Conservation (phyloP, 2,797 vertebrate genomes). For the Galaxias olidus region DNA sequence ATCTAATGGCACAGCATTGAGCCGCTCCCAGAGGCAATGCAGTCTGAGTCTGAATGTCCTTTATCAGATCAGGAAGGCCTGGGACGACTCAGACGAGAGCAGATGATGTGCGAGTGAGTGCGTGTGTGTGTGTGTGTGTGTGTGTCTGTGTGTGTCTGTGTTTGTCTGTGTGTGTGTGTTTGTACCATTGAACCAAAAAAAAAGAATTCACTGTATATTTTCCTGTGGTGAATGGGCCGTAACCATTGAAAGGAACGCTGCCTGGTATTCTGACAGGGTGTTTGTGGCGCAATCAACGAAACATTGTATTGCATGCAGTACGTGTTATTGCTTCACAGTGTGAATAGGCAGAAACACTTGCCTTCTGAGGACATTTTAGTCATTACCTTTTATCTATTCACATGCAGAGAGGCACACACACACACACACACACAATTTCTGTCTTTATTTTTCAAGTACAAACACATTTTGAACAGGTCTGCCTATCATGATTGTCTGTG, state of each 20-base stretch:
- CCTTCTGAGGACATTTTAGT: no score
- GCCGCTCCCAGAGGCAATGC: conserved; percentile 9
- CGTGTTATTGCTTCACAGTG: no score
- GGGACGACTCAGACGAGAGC: conserved; percentile 5
- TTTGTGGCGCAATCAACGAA: no score
- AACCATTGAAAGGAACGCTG: no score
- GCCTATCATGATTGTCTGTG: conserved; percentile 4
- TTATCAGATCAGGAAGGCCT: conserved; percentile 36
- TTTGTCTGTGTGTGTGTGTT: no score
- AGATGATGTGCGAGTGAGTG: not conserved
- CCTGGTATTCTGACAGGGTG: no score
- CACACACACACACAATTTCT: not conserved
- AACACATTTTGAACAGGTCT: not conserved
- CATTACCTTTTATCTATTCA: not conserved
- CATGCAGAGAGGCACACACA: not conserved
- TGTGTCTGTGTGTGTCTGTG: no score
- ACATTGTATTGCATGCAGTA: no score
- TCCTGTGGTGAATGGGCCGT: no score
- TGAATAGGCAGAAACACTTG: no score
- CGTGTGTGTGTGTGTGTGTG: conserved; percentile 4
- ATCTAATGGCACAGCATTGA: conserved; percentile 27
- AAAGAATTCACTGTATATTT: no score
- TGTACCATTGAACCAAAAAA: no score
- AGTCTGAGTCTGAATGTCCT: conserved; percentile 27
- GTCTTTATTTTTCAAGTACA: not conserved